Evolutionary conservation across 1,140 invertebrate genomes (phyloP), one percentile per base, ranked within the genome.

Genomic region (Zeugodacus cucurbitae): DNA sequence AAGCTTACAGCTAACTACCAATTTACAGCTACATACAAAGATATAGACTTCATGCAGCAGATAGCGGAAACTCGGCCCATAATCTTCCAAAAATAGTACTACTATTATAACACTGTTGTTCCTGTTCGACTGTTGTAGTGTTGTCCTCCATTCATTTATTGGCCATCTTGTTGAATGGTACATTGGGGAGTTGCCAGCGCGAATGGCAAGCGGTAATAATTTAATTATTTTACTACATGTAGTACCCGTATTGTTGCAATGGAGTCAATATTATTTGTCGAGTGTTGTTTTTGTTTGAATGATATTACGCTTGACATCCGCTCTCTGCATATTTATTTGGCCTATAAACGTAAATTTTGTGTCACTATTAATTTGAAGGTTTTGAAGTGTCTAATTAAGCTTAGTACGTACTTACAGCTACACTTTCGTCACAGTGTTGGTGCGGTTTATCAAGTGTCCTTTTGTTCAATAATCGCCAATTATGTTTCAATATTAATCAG

Each of bases 131-230:
- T 26, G 58, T 62, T 0, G 22, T 22, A 22, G 22, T 62, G 58
- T 62, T 62, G 58, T 62, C 26, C 58, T 22, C 58, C 48, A 20
- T 62, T 62, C 58, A 62, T 26, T 62, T 62, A 26, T 62, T 26
- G n/a, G 74, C 11, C 22, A 26, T 44, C 41, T 48, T 29, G 74
- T 48, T 82, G 74, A 48, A 48, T 22, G 74, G 41, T 22, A 26
- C 74, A 48, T 82, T 82, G 37, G 74, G 74, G 41, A 82, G 22
- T 48, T 82, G 74, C 48, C 74, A 82, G 74, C 74, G 74, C 74
- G 44, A 6, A 20, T 82, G 74, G 48, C 74, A 82, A 48, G 26
- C 29, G 41, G 44, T 82, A 82, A 82, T 82, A 82, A 74, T 74
- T 74, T 37, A 37, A 74, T 74, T 74, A 74, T 37, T 32, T 74